phyloP scores from a whole-genome alignment of 2,888 invertebrate genomes.

The Aproaerema taeniolella region DNA sequence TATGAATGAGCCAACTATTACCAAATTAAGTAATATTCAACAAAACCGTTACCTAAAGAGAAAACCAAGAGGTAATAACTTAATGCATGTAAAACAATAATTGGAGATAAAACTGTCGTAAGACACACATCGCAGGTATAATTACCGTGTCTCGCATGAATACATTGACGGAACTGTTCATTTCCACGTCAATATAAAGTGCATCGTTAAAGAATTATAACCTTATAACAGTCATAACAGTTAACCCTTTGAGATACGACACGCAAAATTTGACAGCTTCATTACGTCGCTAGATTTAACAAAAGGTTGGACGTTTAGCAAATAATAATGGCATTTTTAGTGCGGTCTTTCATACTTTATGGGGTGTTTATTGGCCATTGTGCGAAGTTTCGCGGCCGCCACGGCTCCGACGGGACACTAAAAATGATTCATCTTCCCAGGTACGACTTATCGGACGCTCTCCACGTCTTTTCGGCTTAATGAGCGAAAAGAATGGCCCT shows the following conservation, averaged over 20 bases:
- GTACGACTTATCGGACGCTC: slow-evolving; percentile 54
- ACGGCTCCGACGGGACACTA: slow-evolving; percentile 47
- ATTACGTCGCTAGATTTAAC: slow-evolving; percentile 46
- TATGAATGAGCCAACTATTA: no score
- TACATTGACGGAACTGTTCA: slow-evolving; percentile 24
- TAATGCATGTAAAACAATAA: no score
- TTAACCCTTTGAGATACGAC: slow-evolving; percentile 39
- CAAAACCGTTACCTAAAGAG: no score
- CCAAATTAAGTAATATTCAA: no score
- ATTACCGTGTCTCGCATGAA: slow-evolving; percentile 43
- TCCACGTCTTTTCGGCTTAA: slow-evolving; percentile 52
- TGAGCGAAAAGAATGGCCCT: slow-evolving; percentile 44
- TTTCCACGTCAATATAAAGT: slow-evolving; percentile 18
- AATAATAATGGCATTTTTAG: slow-evolving; percentile 69
- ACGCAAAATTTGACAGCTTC: slow-evolving; percentile 57
- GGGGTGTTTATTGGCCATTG: slow-evolving; percentile 73
- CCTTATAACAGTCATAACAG: slow-evolving; percentile 13
- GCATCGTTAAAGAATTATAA: slow-evolving; percentile 23
- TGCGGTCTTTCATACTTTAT: slow-evolving; percentile 69
- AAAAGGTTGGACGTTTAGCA: slow-evolving; percentile 67
- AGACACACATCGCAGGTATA: slow-evolving; percentile 31
- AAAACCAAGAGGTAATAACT: no score
- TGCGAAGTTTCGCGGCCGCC: slow-evolving; percentile 45
- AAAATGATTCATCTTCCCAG: slow-evolving; percentile 63
- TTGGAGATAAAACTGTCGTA: slow-evolving; percentile 21